Evolutionary conservation across 2,888 invertebrate species (phyloP), one percentile per base, ranked within the genome.

Genomic region (Tubulanus polymorphus): DNA sequence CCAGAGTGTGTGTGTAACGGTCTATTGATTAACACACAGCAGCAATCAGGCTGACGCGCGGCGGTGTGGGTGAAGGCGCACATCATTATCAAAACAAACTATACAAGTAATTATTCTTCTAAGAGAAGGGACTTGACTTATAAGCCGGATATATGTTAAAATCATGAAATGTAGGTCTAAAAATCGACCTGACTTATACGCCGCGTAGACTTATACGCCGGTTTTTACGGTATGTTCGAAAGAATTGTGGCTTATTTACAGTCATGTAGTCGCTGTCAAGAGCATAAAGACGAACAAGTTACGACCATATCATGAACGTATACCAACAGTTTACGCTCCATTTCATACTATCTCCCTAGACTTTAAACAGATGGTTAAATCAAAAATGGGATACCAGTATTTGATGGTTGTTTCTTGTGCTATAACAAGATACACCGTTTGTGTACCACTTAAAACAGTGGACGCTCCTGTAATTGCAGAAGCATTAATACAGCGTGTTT

Each of bases 241-340:
- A n/a, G 49, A n/a, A 49, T 49, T 10, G 32, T 41, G 15, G 41
- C 41, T 8, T 41, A 41, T 15, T 20, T 41, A 5, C 32, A 49
- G 23, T 49, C 32, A 35, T 49, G 49, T 27, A 18, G 15, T 30
- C 23, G 49, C 15, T 49, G 49, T 30, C 49, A 49, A 27, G 6
- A 49, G 18, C 6, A 30, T 8, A 28, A 30, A 15, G 49, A 20
- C 5, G 32, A 49, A 25, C 20, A 18, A 6, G 49, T 30, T 20
- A 49, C 23, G 49, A 30, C 23, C 49, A 29, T 49, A 26, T 20
- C 49, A 49, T 49, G 30, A 28, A 25, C 20, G 49, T 10, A 49
- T 49, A 20, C 3, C 30, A 10, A 20, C 20, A 29, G 3, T 3
- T n/a, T 49, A 26, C 23, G 30, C n/a, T 18, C 49, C 49, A 3